phyloP scores from a whole-genome alignment of 2,113 vertebrate species.

The Saimiri boliviensis region DNA sequence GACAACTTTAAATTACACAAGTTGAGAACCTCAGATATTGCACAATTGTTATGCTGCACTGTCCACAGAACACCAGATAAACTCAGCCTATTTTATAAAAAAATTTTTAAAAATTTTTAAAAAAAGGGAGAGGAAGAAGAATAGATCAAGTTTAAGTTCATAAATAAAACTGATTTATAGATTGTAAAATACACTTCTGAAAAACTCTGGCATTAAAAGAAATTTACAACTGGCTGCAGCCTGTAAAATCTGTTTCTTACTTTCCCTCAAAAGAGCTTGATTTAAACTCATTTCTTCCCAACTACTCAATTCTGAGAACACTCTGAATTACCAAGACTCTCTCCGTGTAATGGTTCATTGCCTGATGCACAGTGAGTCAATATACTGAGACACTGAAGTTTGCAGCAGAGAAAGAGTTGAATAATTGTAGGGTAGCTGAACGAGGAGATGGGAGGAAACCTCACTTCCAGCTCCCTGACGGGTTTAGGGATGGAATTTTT shows the following conservation, averaged over 20 bases:
- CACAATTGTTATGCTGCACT: not conserved
- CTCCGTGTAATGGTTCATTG: not conserved
- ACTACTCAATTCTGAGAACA: not conserved
- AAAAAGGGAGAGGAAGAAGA: not conserved
- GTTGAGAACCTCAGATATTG: not conserved
- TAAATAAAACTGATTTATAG: not conserved
- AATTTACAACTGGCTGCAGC: not conserved
- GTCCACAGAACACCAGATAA: not conserved
- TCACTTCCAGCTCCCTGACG: not conserved
- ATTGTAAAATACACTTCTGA: not conserved
- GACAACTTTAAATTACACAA: not conserved
- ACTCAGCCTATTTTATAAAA: not conserved
- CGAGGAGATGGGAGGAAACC: not conserved
- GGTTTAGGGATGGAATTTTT: not conserved
- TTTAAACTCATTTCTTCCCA: constrained; percentile 1
- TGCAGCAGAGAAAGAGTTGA: not conserved
- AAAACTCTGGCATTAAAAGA: not conserved
- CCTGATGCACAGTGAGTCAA: not conserved
- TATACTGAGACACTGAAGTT: not conserved
- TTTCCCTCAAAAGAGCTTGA: not conserved
- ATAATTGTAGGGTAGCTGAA: not conserved
- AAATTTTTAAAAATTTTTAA: too few species aligned
- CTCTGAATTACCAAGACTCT: not conserved
- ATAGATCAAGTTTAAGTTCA: not conserved
- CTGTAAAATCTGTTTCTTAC: not conserved